These are phyloP conservation scores for Orthonevra nobilis DNA, from an alignment of 2,888 invertebrate genomes.

Conservation along the genomic window DNA sequence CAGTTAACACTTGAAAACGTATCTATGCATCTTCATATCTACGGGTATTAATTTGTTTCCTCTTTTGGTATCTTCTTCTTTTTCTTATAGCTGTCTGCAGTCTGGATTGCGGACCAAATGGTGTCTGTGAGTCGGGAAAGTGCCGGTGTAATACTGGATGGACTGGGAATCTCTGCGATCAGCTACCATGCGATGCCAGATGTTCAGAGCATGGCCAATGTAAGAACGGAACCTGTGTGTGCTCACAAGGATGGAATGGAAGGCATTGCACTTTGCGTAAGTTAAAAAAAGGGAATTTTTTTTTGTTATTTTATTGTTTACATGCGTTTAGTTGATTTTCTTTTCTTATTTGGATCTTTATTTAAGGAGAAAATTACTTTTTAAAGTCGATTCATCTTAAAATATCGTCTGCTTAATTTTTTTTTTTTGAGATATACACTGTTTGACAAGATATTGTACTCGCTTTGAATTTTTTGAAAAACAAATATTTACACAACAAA, in stretches of 20 bases:
- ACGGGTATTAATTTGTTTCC: conserved; percentile 34
- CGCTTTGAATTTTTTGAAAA: no score
- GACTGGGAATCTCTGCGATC: conserved; percentile 95
- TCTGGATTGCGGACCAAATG: conserved; percentile 95
- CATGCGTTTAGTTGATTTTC: neutral
- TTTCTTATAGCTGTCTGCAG: conserved; percentile 89
- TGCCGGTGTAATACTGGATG: conserved; percentile 96
- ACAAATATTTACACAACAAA: no score
- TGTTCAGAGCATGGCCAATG: conserved; percentile 98
- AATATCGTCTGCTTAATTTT: no score
- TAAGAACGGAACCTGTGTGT: conserved; percentile 98
- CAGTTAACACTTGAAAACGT: conserved; percentile 28
- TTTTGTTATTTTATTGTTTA: neutral
- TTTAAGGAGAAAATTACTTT: no score
- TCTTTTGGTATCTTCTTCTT: conserved; percentile 40
- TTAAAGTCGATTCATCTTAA: no score
- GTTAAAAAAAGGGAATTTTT: conserved; percentile 77
- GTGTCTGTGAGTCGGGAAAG: conserved; percentile 94
- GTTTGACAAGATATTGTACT: no score
- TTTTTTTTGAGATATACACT: no score
- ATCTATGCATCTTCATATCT: conserved; percentile 18
- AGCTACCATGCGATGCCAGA: conserved; percentile 93
- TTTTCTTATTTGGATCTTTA: no score
- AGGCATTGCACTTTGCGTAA: conserved; percentile 97
- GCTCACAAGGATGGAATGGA: conserved; percentile 99